phyloP scores from a whole-genome alignment of 2,888 invertebrate species.

The Taphrorychus bicolor region DNA sequence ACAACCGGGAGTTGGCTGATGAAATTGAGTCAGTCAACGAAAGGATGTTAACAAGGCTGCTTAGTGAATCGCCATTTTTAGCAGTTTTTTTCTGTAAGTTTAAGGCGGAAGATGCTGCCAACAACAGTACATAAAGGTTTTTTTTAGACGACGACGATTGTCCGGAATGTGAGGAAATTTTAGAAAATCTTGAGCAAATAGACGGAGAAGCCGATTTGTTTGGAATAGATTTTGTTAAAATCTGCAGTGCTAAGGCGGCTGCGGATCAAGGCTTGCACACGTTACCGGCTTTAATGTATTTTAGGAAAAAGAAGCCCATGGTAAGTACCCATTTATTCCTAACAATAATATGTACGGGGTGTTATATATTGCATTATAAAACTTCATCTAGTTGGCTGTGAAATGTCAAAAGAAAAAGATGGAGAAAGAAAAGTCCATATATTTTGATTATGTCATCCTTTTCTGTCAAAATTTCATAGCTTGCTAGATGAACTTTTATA shows the following conservation, averaged over 20 bases:
- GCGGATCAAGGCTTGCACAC: slow-evolving; percentile 83
- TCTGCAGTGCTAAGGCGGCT: slow-evolving; percentile 82
- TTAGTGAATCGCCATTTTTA: slow-evolving; percentile 85
- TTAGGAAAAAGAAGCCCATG: slow-evolving; percentile 80
- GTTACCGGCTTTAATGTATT: slow-evolving; percentile 87
- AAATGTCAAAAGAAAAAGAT: too few species aligned
- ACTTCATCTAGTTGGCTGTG: too few species aligned
- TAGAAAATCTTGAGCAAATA: slow-evolving; percentile 90
- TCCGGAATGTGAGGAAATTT: slow-evolving; percentile 88
- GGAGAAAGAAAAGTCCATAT: too few species aligned
- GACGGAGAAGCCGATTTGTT: slow-evolving; percentile 93
- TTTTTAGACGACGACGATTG: slow-evolving; percentile 85
- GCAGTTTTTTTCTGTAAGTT: slow-evolving; percentile 91
- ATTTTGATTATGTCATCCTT: too few species aligned
- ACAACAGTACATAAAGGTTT: background rate
- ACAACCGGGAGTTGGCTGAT: slow-evolving; percentile 90
- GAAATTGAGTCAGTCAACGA: slow-evolving; percentile 94
- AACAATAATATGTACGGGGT: background rate
- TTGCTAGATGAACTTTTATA: too few species aligned
- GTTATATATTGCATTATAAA: too few species aligned
- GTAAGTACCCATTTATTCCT: too few species aligned
- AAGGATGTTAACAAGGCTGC: slow-evolving; percentile 84
- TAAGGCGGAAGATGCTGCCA: background rate
- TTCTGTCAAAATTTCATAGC: too few species aligned
- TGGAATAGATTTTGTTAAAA: slow-evolving; percentile 95